Percentiles rank a stretch among this genome's conserved stretches.
Evolutionary conservation across 2,888 invertebrate genomes (phyloP).

Genomic region (Drosophila maculinotata): DNA sequence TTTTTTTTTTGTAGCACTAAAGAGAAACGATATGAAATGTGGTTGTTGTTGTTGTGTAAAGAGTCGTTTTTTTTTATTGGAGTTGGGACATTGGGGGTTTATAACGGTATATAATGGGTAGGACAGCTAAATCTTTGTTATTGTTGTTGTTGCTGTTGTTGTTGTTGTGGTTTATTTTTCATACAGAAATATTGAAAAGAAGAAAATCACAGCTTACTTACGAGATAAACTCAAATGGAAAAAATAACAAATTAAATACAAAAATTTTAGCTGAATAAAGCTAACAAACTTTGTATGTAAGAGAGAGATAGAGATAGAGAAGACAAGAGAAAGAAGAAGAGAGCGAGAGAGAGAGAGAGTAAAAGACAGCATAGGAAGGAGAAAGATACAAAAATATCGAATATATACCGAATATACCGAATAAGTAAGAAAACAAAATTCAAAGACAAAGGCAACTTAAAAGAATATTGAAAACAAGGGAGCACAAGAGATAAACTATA

Average conservation of each 20-base stretch:
- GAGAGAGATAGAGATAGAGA: conserved; percentile 20
- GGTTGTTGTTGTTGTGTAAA: conserved; percentile 73
- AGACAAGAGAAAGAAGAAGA: conserved; percentile 40
- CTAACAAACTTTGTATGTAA: conserved; percentile 40
- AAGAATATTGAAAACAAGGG: conserved; percentile 16
- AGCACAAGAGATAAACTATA: conserved; percentile 39
- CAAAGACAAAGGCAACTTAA: conserved; percentile 19
- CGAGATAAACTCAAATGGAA: conserved; percentile 26
- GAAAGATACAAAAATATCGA: conserved; percentile 29
- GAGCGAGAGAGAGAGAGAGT: conserved; percentile 44
- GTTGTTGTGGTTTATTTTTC: conserved; percentile 52
- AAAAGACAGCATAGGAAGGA: conserved; percentile 11
- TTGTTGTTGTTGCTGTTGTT: conserved; percentile 52
- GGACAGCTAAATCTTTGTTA: conserved; percentile 55
- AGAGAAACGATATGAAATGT: conserved; percentile 75
- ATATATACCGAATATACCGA: conserved; percentile 32
- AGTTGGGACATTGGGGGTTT: conserved; percentile 41
- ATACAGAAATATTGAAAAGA: conserved; percentile 27
- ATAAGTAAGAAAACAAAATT: conserved; percentile 15
- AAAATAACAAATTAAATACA: conserved; percentile 30
- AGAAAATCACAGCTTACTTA: conserved; percentile 11
- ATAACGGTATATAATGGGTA: conserved; percentile 30
- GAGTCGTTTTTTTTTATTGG: conserved; percentile 45
- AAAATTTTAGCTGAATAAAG: conserved; percentile 43
- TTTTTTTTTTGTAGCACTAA: conserved; percentile 34